Base-by-base conservation (phyloP, 2,888 invertebrate species). In the Amphimallon solstitiale region DNA sequence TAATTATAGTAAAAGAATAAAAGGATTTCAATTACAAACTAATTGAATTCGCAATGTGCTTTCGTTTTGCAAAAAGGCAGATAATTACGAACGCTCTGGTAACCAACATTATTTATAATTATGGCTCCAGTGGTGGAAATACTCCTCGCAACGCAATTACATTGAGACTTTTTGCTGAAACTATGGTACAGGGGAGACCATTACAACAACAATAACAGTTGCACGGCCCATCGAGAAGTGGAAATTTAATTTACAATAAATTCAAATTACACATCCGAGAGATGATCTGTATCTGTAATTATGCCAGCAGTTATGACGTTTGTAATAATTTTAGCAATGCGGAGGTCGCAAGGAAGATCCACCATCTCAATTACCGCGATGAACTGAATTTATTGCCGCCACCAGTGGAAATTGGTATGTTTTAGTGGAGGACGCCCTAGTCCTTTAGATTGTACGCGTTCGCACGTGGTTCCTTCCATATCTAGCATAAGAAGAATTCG, bases 161-260 rank as follows among this genome's bases (percentile, higher is more conserved):
- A 56, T 40, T 56, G 23, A 56, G 40, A 40, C 40, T 56, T 23
- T 56, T 38, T 56, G 21, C 12, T 14, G 19, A 14, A 35, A 14
- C 12, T 21, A 34, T 5, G 34, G 10, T 37, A 17, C 12, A 14
- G 21, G 38, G 34, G 15, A 52, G 17, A 23, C 37, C 37, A 52
- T 37, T 52, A 37, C 17, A 15, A n/a, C 56, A 23, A 56, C 43
- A 14, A 35, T 56, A 56, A 40, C 40, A 23, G 40, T 21, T 10
- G 21, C 15, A 43, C 56, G 40, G 56, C 14, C 38, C 40, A 52
- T 23, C 21, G 56, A 56, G 56, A 38, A n/a, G 40, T 40, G 10
- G 56, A 56, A 56, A 56, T 35, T 56, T 56, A 56, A 56, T 56
- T 56, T 56, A 40, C 56, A 56, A 56, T 56, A 56, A 56, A 56